phyloP scores from a whole-genome alignment of 2,113 vertebrate species.

The Cololabis saira region DNA sequence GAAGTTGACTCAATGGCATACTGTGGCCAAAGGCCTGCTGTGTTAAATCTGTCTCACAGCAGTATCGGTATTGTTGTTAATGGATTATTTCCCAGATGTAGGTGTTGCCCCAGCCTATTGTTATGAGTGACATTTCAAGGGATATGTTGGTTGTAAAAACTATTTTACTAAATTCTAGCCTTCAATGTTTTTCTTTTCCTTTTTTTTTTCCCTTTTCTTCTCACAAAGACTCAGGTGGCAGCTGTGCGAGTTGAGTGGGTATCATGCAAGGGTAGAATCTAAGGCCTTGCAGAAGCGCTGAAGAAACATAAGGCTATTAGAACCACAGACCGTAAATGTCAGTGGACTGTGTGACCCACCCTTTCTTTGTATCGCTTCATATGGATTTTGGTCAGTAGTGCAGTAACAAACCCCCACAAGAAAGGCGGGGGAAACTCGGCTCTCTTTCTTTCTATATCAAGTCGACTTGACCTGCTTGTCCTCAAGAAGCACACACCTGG shows the following conservation, averaged over 20 bases:
- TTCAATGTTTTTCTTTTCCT: constrained; percentile 28
- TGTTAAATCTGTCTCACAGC: constrained; percentile 60
- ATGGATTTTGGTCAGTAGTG: constrained; percentile 57
- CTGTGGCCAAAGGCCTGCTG: constrained; percentile 53
- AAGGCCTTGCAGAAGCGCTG: constrained; percentile 9
- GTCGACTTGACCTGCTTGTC: not conserved
- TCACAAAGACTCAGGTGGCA: constrained; percentile 23
- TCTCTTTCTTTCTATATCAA: not conserved
- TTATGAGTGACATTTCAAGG: constrained; percentile 47
- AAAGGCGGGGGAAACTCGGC: not conserved
- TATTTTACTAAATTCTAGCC: constrained; percentile 27
- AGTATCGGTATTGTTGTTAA: constrained; percentile 34
- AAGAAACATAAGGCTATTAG: constrained; percentile 51
- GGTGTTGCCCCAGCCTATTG: constrained; percentile 20
- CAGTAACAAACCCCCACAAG: constrained; percentile 20
- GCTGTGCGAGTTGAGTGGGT: constrained; percentile 21
- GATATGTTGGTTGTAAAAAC: constrained; percentile 25
- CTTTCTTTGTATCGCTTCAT: constrained; percentile 15
- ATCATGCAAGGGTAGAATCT: constrained; percentile 30
- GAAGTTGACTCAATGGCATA: constrained; percentile 31
- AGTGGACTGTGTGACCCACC: constrained; percentile 48
- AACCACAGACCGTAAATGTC: constrained; percentile 59
- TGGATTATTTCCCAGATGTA: constrained; percentile 50
- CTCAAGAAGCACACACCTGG: not conserved
- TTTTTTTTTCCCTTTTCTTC: not conserved